Evolutionary conservation across 2,113 vertebrate genomes (phyloP), one percentile per base, ranked within the genome.

Genomic region (Prionailurus bengalensis): DNA sequence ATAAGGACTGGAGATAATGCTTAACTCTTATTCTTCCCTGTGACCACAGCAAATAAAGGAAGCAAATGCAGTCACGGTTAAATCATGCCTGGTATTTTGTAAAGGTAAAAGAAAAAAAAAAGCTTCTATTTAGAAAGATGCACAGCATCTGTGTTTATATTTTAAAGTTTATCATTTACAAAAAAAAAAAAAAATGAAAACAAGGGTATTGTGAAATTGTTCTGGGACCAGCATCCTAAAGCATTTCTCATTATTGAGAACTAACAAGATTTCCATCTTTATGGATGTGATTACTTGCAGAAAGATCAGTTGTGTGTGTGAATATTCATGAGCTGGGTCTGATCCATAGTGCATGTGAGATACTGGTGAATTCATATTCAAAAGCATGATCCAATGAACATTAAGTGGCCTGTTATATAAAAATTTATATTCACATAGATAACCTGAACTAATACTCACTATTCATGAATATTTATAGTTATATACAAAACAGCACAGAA

Each of bases 261-360:
- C n/a, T 97, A 97, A 97, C n/a, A 94, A 96, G 95, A 94, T 97
- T 87, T 96, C 96, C 89, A 98, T 98, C 82, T 97, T 98, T 97
- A 97, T 89, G 96, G 74, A 97, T 93, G 70, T 94, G 95, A 97
- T 93, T 95, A 91, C 82, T 98, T 97, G 90, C 21, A 97, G 84
- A 89, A 98, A 96, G 79, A 98, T 97, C 83, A 97, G 95, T 76
- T 98, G 96, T 94, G 76, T 88, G 94, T 27, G 23, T 97, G 97
- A 98, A 96, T 98, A 98, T 98, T 98, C 98, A 98, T 96, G 91
- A 98, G 29, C n/a, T 97, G 58, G 10, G 74, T 97, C 76, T 94
- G 71, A 89, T 95, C 71, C 71, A 94, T 1, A 53, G 71, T 55
- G 63, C 92, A 97, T 86, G 55, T 84, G 74, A 97, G 96, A 91